Evolutionary conservation across 2,888 invertebrate species (phyloP), one percentile per base, ranked within the genome.

Genomic region (Epinotia ramella): DNA sequence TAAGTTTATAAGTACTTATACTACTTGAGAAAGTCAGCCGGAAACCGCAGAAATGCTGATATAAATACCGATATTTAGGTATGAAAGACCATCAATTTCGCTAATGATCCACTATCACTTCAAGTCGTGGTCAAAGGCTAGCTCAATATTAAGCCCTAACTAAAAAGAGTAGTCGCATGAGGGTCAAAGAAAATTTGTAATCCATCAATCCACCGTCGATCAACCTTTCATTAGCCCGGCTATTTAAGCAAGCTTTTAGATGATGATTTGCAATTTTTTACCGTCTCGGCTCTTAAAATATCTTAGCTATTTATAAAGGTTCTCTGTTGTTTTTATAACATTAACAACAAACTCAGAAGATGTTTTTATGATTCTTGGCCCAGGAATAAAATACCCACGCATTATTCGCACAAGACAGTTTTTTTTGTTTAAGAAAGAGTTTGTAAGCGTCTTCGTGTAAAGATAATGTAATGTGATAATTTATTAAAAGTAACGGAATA

Each of bases 161-260:
- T 67, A 63, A 33, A 67, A 66, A 71, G 71, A 71, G 59, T 62
- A 71, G 63, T 72, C 67, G 72, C 70, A 49, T 67, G 62, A 67
- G 71, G 67, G 62, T 71, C 71, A 72, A 66, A 72, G 72, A 57
- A 66, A 76, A 72, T 76, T 72, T 72, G 76, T 76, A 71, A 76
- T 76, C 76, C 72, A 76, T 80, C 56, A 78, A 57, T 33, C 70
- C 77, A 76, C 57, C 65, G 70, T 63, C 75, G 79, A 79, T 79
- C 75, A 78, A 78, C 67, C 74, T 73, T 74, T 77, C 77, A 74
- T 80, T 75, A 75, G 69, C 78, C 70, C 46, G 46, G 77, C 73
- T 79, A 79, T 80, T 80, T 77, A 77, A 79, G 74, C 73, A 80
- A 80, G 79, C 81, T 80, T 79, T 81, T 80, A 81, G 80, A 79